Evolutionary conservation across 2,888 invertebrate genomes (phyloP).

Genomic region (Synanthedon vespiformis): DNA sequence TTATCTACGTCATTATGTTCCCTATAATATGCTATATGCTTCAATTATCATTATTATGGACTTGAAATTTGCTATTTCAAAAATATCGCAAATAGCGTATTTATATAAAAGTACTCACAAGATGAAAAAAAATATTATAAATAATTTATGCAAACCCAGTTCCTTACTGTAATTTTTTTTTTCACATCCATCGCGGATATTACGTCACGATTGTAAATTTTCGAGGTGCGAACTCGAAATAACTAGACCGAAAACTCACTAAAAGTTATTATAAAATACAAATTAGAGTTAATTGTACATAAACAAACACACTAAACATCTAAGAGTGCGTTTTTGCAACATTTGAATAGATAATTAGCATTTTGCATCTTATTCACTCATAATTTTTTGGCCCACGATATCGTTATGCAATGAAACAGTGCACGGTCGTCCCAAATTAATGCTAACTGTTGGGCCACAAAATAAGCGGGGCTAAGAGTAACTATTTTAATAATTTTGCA

Average conservation of each 20-base stretch:
- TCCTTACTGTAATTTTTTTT: background rate
- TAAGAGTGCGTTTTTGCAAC: background rate
- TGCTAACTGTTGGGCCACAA: background rate
- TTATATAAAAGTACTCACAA: too few relatives aligned
- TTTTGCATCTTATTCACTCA: background rate
- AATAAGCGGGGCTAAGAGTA: background rate
- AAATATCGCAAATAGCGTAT: too few relatives aligned
- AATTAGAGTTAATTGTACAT: background rate
- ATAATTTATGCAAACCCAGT: too few relatives aligned
- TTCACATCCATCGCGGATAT: background rate
- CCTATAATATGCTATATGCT: too few relatives aligned
- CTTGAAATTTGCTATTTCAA: too few relatives aligned
- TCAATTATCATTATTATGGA: too few relatives aligned
- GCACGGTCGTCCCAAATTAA: slow-evolving; percentile 4
- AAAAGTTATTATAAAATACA: background rate
- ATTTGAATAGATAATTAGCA: background rate
- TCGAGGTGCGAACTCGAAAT: background rate
- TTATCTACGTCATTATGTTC: too few relatives aligned
- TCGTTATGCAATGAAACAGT: slow-evolving; percentile 4
- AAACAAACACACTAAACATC: background rate
- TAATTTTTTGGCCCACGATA: slow-evolving; percentile 1
- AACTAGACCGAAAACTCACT: background rate
- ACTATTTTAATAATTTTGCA: too few relatives aligned
- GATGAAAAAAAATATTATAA: too few relatives aligned
- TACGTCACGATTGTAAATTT: background rate